Percentiles rank a stretch among this genome's conserved stretches.
Conservation (phyloP, 2,888 invertebrate species). For the Melieria crassipennis region DNA sequence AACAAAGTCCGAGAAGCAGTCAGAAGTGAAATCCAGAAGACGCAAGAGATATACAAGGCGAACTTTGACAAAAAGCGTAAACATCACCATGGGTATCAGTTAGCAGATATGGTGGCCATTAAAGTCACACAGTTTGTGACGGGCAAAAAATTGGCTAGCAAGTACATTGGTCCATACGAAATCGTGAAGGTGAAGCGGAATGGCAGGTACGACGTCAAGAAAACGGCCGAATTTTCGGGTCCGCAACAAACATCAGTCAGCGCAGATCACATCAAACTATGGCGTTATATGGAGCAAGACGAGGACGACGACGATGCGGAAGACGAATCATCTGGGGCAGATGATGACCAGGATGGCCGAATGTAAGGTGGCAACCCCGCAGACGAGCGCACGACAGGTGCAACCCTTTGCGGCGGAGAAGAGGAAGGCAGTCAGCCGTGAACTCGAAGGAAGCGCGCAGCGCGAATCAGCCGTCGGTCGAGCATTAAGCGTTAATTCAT, state of each 20-base stretch:
- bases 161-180: constrained; percentile 14
- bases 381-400: no score
- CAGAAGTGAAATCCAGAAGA: constrained; percentile 25
- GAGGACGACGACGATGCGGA: constrained; percentile 3
- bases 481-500: no score
- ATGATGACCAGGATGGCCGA: constrained; percentile 24
- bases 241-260: constrained; percentile 24
- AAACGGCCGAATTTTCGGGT: constrained; percentile 23
- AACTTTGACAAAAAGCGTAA: constrained; percentile 35
- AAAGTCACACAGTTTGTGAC: constrained; percentile 7
- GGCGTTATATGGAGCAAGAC: constrained; percentile 8
- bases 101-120: constrained; percentile 18
- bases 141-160: constrained; percentile 7
- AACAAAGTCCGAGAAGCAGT: constrained; percentile 28
- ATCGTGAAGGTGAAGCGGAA: constrained; percentile 1
- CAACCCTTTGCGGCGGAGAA: no score
- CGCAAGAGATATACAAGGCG: constrained; percentile 34
- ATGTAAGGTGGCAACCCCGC: constrained; percentile 20
- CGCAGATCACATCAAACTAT: constrained; percentile 35
- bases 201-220: constrained; percentile 11
- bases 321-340: constrained; percentile 17
- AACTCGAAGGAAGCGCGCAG: no score
- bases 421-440: no score
- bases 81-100: constrained; percentile 29
- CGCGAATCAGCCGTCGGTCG: no score